A percentile compares a stretch with the other conserved stretches of the same genome.
These are phyloP conservation scores for Drosophila auraria DNA, from an alignment of 1,140 invertebrate species.

Conservation along the genomic window DNA sequence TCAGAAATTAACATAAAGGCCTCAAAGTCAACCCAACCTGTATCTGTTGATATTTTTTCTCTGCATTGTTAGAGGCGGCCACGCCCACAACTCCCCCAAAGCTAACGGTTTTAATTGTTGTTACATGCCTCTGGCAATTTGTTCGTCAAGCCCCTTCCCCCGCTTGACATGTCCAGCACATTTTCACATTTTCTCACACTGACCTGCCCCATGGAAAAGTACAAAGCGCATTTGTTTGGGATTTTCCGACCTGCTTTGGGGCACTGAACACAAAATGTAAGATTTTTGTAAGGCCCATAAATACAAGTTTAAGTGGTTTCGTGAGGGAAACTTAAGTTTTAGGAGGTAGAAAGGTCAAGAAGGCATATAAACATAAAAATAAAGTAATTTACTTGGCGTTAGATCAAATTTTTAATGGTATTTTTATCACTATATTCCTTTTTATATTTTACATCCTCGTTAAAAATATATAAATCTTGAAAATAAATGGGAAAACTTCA, in stretches of 20 bases:
- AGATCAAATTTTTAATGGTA: background rate
- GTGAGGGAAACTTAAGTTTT: no score
- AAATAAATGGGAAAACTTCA: background rate
- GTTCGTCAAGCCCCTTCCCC: constrained; percentile 36
- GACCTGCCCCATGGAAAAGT: constrained; percentile 65
- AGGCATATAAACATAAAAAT: background rate
- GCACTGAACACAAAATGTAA: constrained; percentile 1
- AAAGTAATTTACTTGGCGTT: background rate
- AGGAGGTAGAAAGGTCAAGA: background rate
- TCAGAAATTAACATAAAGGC: constrained; percentile 79
- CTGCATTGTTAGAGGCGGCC: constrained; percentile 41
- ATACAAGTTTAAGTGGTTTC: background rate
- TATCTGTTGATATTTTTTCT: constrained; percentile 35
- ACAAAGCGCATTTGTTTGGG: constrained; percentile 10
- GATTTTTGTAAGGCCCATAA: background rate
- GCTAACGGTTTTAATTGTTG: constrained; percentile 52
- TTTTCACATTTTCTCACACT: constrained; percentile 47
- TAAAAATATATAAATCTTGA: background rate
- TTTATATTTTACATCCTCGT: background rate
- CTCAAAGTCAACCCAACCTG: constrained; percentile 46
- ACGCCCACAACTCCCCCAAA: constrained; percentile 41
- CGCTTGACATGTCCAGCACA: constrained; percentile 53
- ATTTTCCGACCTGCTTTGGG: constrained; percentile 21
- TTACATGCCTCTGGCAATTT: constrained; percentile 50
- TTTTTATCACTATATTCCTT: background rate